Conservation (phyloP, 2,888 invertebrate genomes). For the Sarcophaga variegata region DNA sequence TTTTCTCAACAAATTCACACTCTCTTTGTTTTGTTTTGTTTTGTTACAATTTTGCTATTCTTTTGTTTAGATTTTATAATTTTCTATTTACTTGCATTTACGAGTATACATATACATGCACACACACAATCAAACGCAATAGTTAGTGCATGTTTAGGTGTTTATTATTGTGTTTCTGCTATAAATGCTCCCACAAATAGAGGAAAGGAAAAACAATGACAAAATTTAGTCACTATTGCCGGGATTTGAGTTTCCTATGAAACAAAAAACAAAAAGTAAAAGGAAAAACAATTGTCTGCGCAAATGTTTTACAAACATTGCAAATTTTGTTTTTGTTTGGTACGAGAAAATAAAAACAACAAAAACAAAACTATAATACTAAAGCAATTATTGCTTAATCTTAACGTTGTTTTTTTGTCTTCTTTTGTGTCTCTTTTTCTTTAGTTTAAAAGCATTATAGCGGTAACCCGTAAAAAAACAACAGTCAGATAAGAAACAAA, state of each 20-base stretch:
- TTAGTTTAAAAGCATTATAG: constrained; percentile 41
- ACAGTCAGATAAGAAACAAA: too few species aligned
- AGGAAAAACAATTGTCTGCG: background rate
- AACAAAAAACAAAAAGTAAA: background rate
- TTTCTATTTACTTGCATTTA: constrained; percentile 19
- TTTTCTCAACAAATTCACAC: constrained; percentile 73
- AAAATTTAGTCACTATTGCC: background rate
- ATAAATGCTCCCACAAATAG: too few species aligned
- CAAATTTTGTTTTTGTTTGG: background rate
- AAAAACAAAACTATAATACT: constrained; percentile 29
- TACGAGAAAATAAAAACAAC: background rate
- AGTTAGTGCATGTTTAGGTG: too few species aligned
- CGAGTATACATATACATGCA: too few species aligned
- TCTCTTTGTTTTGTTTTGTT: constrained; percentile 40
- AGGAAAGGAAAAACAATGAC: background rate
- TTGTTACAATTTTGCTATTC: constrained; percentile 35
- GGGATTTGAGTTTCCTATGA: background rate
- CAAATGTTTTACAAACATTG: background rate
- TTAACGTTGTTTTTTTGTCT: constrained; percentile 47
- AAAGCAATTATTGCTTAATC: constrained; percentile 68
- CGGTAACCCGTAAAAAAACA: background rate
- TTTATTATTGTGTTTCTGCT: too few species aligned
- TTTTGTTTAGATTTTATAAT: constrained; percentile 36
- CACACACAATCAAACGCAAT: background rate
- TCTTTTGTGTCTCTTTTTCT: constrained; percentile 27